Evolutionary conservation across 2,113 vertebrate genomes (phyloP), one percentile per base, ranked within the genome.

Genomic region (Perca fluviatilis): DNA sequence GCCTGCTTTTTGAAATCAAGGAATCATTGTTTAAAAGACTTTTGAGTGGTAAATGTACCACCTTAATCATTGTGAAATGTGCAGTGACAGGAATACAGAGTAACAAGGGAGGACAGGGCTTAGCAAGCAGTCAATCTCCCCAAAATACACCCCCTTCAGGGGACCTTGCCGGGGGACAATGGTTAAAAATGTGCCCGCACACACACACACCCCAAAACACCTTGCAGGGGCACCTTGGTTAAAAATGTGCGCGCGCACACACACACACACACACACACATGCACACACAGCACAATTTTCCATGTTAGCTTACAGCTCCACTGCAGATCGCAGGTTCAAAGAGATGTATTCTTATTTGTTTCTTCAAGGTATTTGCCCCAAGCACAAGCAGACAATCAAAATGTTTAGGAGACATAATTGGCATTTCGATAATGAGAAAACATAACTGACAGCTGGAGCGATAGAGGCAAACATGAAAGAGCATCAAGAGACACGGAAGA

Each of bases 361-460:
- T 49, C 12, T 62, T 51, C 13, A n/a, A 40, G 40, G 40, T 61
- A 9, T 65, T 56, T 56, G 10, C 51, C 8, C 18, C 16, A 15
- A 66, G 56, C 56, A 12, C 16, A 71, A 15, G 12, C 60, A 56
- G 6, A 58, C 27, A 56, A n/a, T 27, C 19, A 49, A 67, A 67
- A 58, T 65, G 40, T 72, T 51, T 0, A 3, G 60, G n/a, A 54
- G 36, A 27, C 5, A 21, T 40, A 68, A 79, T 46, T 57, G 61
- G n/a, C 33, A 18, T 54, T 56, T 25, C 5, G 13, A 51, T 85
- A 50, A 40, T 64, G 50, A 75, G 6, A 66, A 63, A 69, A 79
- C 54, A 53, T 60, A 80, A 50, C 77, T 51, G 65, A 58, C 64
- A 65, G 50, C 58, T 75, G 21, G 40, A 14, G 30, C 51, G 30